These are phyloP conservation scores for Suillia variegata DNA, from an alignment of 2,888 invertebrate species.

Conservation along the genomic window DNA sequence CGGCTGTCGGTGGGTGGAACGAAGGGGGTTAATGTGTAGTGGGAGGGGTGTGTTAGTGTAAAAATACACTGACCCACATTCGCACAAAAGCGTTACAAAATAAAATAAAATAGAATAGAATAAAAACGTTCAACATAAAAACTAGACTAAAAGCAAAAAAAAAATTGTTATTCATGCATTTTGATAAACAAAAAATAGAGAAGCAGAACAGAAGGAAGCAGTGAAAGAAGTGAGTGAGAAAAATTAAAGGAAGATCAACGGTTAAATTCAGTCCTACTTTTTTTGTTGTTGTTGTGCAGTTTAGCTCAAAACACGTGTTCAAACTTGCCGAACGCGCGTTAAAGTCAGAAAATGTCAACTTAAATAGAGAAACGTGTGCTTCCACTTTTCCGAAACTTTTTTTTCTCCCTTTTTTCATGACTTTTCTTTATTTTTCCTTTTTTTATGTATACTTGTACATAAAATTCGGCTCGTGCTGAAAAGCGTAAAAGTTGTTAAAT, in stretches of 20 bases:
- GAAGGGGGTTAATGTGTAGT: too few relatives aligned
- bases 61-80: conserved; percentile 5
- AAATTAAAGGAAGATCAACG: too few relatives aligned
- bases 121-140: not conserved
- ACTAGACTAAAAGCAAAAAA: not conserved
- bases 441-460: too few relatives aligned
- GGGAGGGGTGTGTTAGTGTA: too few relatives aligned
- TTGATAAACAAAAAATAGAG: not conserved
- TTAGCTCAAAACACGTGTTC: not conserved
- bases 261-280: too few relatives aligned
- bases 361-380: conserved; percentile 10
- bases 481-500: too few relatives aligned
- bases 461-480: too few relatives aligned
- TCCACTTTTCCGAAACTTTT: too few relatives aligned
- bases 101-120: not conserved
- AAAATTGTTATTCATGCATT: not conserved
- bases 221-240: too few relatives aligned
- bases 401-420: too few relatives aligned
- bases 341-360: conserved; percentile 11
- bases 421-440: too few relatives aligned
- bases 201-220: not conserved
- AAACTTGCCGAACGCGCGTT: not conserved
- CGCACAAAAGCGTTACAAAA: not conserved
- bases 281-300: too few relatives aligned
- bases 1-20: not conserved